These are phyloP conservation scores for Neolamprologus tretocephalus DNA, from an alignment of 2,113 vertebrate species.

Conservation along the genomic window DNA sequence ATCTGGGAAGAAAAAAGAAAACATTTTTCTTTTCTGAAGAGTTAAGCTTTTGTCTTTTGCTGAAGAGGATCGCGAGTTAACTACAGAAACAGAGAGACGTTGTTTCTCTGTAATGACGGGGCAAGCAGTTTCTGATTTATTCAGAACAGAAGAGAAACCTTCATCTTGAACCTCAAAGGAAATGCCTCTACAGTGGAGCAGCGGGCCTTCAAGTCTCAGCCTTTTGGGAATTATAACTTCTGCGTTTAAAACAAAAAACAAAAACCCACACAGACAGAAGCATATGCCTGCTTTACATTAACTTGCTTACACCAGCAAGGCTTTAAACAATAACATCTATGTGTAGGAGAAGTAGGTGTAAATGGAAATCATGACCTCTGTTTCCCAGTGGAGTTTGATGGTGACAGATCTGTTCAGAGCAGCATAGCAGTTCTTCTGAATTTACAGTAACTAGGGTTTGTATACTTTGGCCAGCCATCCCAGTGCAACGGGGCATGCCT, in stretches of 20 bases:
- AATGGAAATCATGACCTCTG: constrained; percentile 36
- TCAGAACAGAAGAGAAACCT: not conserved
- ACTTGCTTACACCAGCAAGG: not conserved
- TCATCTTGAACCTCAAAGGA: not conserved
- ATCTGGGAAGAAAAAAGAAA: not conserved
- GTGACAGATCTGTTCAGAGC: constrained; percentile 29
- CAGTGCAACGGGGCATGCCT: constrained; percentile 13
- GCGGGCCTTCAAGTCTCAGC: not conserved
- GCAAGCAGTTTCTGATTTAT: constrained; percentile 25
- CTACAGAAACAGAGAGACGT: not conserved
- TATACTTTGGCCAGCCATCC: constrained; percentile 39
- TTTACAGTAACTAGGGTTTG: constrained; percentile 40
- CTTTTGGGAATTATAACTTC: not conserved
- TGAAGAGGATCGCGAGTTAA: not conserved
- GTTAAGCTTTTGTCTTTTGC: not conserved
- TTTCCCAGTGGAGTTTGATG: not conserved
- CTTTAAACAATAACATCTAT: not conserved
- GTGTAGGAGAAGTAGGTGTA: constrained; percentile 12
- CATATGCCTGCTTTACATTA: not conserved
- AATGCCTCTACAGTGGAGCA: not conserved
- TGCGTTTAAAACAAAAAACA: not conserved
- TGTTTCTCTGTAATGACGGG: not conserved
- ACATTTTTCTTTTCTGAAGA: not conserved
- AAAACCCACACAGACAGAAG: not conserved
- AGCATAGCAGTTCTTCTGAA: constrained; percentile 4